A percentile compares a stretch with the other conserved stretches of the same genome.
phyloP scores from a whole-genome alignment of 2,797 vertebrate genomes.

The Melopsittacus undulatus region DNA sequence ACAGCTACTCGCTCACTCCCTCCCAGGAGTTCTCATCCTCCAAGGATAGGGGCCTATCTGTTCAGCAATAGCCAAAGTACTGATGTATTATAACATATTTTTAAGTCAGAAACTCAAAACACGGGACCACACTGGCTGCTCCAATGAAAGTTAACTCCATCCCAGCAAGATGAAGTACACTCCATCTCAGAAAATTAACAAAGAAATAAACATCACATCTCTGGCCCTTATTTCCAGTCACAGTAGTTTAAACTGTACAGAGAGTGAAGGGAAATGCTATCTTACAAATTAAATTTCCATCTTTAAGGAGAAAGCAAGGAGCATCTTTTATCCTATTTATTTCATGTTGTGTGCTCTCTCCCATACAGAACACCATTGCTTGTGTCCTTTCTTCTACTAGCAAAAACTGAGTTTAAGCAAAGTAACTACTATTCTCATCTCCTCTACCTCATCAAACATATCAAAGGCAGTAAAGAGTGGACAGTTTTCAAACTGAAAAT shows the following conservation, averaged over 20 bases:
- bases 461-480: neutral
- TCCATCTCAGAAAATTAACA: neutral
- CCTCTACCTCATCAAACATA: neutral
- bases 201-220: neutral
- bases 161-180: neutral
- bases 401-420: neutral
- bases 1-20: rapidly evolving
- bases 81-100: neutral
- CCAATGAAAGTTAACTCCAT: neutral
- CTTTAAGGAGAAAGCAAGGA: neutral
- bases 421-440: neutral
- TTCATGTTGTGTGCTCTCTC: neutral
- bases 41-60: neutral
- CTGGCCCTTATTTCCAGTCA: neutral
- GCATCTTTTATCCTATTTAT: neutral
- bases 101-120: neutral
- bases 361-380: neutral
- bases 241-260: neutral
- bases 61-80: neutral
- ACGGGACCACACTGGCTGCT: neutral
- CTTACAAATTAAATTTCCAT: neutral
- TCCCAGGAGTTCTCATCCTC: neutral
- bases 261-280: neutral
- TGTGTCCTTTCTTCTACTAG: neutral
- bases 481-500: neutral